Base-by-base conservation (phyloP, 2,797 vertebrate species). In the Thripadectes ignobilis region DNA sequence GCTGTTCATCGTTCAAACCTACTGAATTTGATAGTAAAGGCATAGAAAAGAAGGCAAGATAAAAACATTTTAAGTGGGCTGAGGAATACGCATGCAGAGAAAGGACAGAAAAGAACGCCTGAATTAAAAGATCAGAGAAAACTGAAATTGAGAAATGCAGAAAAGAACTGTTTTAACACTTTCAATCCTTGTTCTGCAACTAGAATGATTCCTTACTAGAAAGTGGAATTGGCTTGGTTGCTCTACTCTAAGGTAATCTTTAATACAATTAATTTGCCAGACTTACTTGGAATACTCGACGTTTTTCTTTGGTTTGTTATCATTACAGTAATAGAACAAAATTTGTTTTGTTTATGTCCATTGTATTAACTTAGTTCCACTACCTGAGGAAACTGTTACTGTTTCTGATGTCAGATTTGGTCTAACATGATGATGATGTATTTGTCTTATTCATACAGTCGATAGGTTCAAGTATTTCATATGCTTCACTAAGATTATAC, bases 21-120 rank as follows among this genome's bases (percentile, higher is more conserved):
- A 94, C 97, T 97, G 97, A 97, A 98, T 98, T 98, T 96, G 97
- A 97, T 98, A 98, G 98, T 97, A 97, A 98, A 98, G 97, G 97
- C 96, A 96, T 62, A 96, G 97, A 93, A 96, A 97, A 97, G 96
- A 97, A 98, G 93, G 95, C 96, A 97, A 97, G 97, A 97, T 96
- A 96, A 97, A 97, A 98, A 97, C 97, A 97, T 97, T 97, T 96
- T 97, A 97, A 97, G 97, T 97, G 96, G 97, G 93, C 95, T 97
- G 96, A 95, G 78, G 95, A 91, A 93, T 84, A 86, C 16, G 2
- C 73, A 46, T 66, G 65, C 68, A 85, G 75, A 49, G 91, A 67
- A 96, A 95, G 93, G 94, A 94, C 79, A 92, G 90, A 92, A 91
- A 96, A 93, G 91, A 96, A 88, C 36, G 23, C 76, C 89, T 61